Base-by-base conservation (phyloP, 2,888 invertebrate species). In the Polia nebulosa region DNA sequence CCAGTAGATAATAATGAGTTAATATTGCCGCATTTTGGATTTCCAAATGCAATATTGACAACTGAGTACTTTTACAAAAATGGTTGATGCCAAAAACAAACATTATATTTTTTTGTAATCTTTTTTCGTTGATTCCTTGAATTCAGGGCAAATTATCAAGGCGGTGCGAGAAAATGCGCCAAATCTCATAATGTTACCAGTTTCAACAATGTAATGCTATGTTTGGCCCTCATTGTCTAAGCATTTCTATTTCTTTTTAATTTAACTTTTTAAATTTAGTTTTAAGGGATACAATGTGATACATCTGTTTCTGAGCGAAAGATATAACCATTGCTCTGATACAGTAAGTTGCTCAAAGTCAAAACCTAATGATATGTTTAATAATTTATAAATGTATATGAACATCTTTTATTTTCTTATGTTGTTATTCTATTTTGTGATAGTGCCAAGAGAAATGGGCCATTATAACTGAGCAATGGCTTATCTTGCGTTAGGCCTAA, bases 251-350 rank as follows among this genome's bases (percentile, higher is more conserved):
- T 58, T 51, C 45, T 56, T 63, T 29, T 32, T 64, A 65, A 20
- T 41, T 22, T 49, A 7, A 22, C 17, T 55, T 68, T 20, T 39
- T 74, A 78, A 66, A 80, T 75, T 81, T 85, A 87, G 81, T 68
- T 85, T 56, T 86, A 85, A 86, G 84, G 83, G 83, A 87, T 88
- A 87, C 85, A 85, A 78, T 90, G 89, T 89, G 89, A 89, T 89
- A 89, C 85, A 88, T 71, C 72, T 57, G 61, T 74, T 72, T 77
- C 71, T 73, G 74, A 72, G 49, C 61, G 72, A 72, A 83, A 84
- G 76, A 78, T 78, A 78, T 57, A 68, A 77, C 79, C 81, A 84
- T 85, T 83, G 84, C 81, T 84, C 80, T 73, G 63, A 73, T 53
- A 49, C 45, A 41, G 44, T 56, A 22, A 45, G 22, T 68, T 73